phyloP scores from a whole-genome alignment of 2,888 invertebrate genomes.

The Hyposoter didymator region DNA sequence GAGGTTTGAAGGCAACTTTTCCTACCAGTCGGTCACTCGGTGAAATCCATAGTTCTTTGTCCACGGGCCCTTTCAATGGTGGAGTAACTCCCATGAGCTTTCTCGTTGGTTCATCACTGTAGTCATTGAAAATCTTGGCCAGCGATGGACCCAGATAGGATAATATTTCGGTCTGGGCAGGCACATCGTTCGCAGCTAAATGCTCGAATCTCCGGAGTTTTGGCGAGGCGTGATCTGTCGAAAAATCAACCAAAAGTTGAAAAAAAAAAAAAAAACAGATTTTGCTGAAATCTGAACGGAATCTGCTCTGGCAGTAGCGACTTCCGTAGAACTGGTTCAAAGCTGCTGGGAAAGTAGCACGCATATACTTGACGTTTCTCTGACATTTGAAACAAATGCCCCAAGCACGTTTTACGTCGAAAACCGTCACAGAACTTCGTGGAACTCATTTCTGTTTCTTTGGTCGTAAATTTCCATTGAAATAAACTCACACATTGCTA shows the following conservation, averaged over 20 bases:
- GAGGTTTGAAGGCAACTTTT: constrained; percentile 65
- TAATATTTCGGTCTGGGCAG: constrained; percentile 72
- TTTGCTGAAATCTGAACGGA: background rate
- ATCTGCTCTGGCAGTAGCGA: background rate
- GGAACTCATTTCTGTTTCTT: background rate
- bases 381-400: background rate
- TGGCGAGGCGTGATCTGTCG: constrained; percentile 49
- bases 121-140: constrained; percentile 72
- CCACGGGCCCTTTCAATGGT: constrained; percentile 69
- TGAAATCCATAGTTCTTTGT: constrained; percentile 72
- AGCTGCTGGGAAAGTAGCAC: background rate
- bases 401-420: background rate
- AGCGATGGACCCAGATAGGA: constrained; percentile 73
- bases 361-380: background rate
- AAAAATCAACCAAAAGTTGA: background rate
- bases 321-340: background rate
- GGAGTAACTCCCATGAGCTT: constrained; percentile 71
- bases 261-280: background rate
- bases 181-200: constrained; percentile 59
- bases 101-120: constrained; percentile 71
- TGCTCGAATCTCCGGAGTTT: constrained; percentile 61
- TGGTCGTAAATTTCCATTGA: background rate
- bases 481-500: constrained; percentile 19
- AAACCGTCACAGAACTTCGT: background rate
- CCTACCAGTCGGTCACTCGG: constrained; percentile 74